Conservation (phyloP, 2,888 invertebrate genomes). For the Rhabditoides inermis region DNA sequence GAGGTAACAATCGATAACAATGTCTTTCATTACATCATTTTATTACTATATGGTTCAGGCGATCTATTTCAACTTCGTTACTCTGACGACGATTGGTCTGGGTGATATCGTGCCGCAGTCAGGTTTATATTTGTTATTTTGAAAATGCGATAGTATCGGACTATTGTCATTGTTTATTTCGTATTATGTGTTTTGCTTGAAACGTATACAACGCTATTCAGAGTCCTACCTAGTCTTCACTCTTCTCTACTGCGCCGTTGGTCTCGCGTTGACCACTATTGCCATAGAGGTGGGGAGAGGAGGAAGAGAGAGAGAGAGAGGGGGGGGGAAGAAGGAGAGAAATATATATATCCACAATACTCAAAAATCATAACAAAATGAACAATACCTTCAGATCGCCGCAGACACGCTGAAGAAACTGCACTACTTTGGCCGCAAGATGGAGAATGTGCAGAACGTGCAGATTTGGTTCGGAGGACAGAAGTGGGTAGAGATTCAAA, state of each 20-base stretch:
- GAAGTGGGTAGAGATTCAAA: conserved; percentile 29
- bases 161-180: background rate
- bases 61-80: conserved; percentile 49
- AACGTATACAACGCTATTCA: too few species aligned
- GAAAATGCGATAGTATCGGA: too few species aligned
- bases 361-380: background rate
- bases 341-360: background rate
- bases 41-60: conserved; percentile 29
- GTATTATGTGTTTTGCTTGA: conserved; percentile 1
- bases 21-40: background rate
- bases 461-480: conserved; percentile 49
- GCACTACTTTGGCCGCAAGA: conserved; percentile 47
- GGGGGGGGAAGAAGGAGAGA: background rate
- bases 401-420: conserved; percentile 44
- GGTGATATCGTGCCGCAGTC: conserved; percentile 47
- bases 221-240: too few species aligned
- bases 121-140: conserved; percentile 21
- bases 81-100: conserved; percentile 45
- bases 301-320: background rate
- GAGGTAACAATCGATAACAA: conserved; percentile 8
- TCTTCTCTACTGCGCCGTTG: conserved; percentile 41
- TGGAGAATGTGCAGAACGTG: conserved; percentile 47
- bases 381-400: conserved; percentile 27
- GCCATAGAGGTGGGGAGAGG: conserved; percentile 26
- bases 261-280: conserved; percentile 45